phyloP scores from a whole-genome alignment of 2,888 invertebrate genomes.

The Epinotia demarniana region DNA sequence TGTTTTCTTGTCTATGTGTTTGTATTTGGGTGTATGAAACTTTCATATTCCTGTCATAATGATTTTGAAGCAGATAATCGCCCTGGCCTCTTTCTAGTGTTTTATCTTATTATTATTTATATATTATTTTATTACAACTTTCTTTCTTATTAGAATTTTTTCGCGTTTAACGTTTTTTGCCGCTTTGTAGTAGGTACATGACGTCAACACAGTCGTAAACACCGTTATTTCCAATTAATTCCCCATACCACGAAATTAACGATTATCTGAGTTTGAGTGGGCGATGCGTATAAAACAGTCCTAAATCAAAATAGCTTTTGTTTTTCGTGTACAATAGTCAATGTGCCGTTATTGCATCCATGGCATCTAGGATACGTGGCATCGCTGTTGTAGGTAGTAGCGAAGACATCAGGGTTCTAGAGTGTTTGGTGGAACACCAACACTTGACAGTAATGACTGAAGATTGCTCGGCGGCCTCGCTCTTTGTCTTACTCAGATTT shows the following conservation, averaged over 20 bases:
- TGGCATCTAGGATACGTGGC: conserved; percentile 6
- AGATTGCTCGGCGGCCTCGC: conserved; percentile 50
- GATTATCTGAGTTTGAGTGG: conserved; percentile 22
- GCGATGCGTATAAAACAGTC: conserved; percentile 27
- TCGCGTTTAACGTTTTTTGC: background rate
- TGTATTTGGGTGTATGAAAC: no score
- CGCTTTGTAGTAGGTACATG: background rate
- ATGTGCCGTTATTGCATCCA: conserved; percentile 37
- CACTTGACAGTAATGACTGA: conserved; percentile 46
- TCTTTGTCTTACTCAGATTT: conserved; percentile 54
- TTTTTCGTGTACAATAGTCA: conserved; percentile 21
- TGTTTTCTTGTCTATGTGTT: no score
- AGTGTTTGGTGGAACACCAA: conserved; percentile 39
- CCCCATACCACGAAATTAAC: background rate
- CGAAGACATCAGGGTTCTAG: background rate
- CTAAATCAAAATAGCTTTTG: conserved; percentile 25
- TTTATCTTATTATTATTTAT: background rate
- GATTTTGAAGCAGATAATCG: background rate
- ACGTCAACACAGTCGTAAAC: background rate
- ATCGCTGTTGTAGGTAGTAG: background rate
- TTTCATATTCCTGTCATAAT: background rate
- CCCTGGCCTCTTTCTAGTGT: background rate
- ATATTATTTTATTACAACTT: background rate
- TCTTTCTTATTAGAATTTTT: background rate
- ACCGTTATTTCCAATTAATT: conserved; percentile 32